Base-by-base conservation (phyloP, 2,797 vertebrate species). In the Neosilurus mollespiculum region DNA sequence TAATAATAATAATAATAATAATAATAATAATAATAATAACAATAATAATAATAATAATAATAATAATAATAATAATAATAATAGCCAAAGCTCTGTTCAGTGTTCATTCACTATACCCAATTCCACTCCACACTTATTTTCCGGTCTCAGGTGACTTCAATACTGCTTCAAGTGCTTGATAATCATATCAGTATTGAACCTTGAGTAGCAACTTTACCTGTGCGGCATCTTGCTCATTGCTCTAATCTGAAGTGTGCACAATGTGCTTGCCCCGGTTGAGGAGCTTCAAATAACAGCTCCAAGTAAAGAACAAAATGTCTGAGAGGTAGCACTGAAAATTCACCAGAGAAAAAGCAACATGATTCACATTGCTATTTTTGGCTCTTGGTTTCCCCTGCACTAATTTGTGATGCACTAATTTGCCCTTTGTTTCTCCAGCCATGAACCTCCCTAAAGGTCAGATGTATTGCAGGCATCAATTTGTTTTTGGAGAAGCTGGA, bases 191-290 rank as follows among this genome's bases (percentile, higher is more conserved):
- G 54, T 34, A 7, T 14, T 15, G 34, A 83, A 71, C 83, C 59
- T 7, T 5, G n/a, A 83, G 58, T 65, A 54, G 71, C 71, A 26
- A 51, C 22, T 24, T 83, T 80, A 83, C 81, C 78, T 84, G 72
- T 83, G 69, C 37, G 34, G 69, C 76, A 82, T 82, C 81, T 89
- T 84, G 81, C 71, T 12, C n/a, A 26, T 75, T 72, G 77, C 62
- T 20, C 54, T 73, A 80, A 84, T 82, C 58, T 81, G 16, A 78
- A 79, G 65, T 43, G 30, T 43, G 9, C 0, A 7, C 12, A 14
- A 58, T 58, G 54, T 59, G 11, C 73, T 56, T 37, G 30, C 54
- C 18, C 73, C 37, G 73, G 11, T 2, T 59, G 20, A 34, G 2
- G 37, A 59, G 20, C 11, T 56, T 76, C 53, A 10, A 26, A 56